Base-by-base conservation (phyloP, 1,140 invertebrate genomes). In the Muscidifurax raptorellus region DNA sequence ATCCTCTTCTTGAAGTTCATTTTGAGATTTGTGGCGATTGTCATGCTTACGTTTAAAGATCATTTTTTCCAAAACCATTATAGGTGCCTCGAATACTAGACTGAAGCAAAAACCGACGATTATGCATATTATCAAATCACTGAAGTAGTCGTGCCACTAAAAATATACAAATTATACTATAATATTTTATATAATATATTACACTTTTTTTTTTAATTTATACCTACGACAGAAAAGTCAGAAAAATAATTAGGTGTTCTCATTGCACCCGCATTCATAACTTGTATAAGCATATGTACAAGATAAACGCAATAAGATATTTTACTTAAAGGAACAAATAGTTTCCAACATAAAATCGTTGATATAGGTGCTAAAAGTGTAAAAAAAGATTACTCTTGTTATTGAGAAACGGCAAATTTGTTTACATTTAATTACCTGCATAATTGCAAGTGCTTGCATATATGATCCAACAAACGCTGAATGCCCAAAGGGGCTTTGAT, bases 261-360 rank as follows among this genome's bases (percentile, higher is more conserved):
- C 10, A 52, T 15, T 15, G 87, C 47, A 76, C 22, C 72, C 1
- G 77, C 28, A 72, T 64, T 66, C 40, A 84, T 77, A 12, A 66
- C 27, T 81, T 87, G 84, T 44, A 89, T 75, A 0, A 87, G 84
- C 15, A 88, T 83, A 83, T 95, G 95, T 6, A 94, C 89, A 7
- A 96, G 89, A 88, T 95, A 96, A 28, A 94, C 92, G 74, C 92
- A 91, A 87, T 95, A 95, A 12, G 94, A 94, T 27, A 95, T 88
- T 66, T 94, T 90, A 47, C 94, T 93, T 2, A 95, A 87, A 0
- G 94, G 94, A 30, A 94, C 89, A 64, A 95, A 94, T 0, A 91
- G 87, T 59, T 90, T 91, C 92, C 93, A 94, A 0, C 94, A 94
- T 40, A 96, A 89, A 40, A 95, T 89, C 3, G 80, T 32, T 66